These are phyloP conservation scores for Antennarius maculatus DNA, from an alignment of 2,797 vertebrate genomes.

Conservation along the genomic window DNA sequence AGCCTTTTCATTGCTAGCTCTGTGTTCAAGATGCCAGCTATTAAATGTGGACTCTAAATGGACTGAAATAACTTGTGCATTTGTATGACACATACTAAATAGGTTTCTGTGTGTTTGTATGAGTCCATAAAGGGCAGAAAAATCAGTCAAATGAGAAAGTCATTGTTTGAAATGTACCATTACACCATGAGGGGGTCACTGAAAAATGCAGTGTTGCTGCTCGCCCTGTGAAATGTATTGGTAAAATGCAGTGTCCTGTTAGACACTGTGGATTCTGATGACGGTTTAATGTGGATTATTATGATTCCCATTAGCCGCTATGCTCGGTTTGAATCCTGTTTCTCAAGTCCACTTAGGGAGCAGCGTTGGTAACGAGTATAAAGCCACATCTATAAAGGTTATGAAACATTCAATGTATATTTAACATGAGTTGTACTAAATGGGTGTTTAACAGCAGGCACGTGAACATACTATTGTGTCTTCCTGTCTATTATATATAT, in stretches of 20 bases:
- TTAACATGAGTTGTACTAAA: no score
- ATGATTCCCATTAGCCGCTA: slow-evolving; percentile 25
- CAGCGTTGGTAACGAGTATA: not conserved
- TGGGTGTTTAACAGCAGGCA: no score
- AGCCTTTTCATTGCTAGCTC: slow-evolving; percentile 7
- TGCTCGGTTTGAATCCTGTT: slow-evolving; percentile 11
- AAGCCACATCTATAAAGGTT: not conserved
- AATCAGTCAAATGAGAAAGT: slow-evolving; percentile 56
- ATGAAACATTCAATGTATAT: not conserved
- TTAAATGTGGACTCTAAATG: slow-evolving; percentile 26
- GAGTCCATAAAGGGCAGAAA: slow-evolving; percentile 48
- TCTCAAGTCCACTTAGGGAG: not conserved
- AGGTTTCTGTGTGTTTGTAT: slow-evolving; percentile 49
- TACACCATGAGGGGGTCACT: slow-evolving; percentile 58
- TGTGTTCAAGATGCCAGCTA: slow-evolving; percentile 11
- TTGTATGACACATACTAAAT: slow-evolving; percentile 50
- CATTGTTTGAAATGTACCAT: slow-evolving; percentile 47
- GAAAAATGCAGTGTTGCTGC: slow-evolving; percentile 24
- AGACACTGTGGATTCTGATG: slow-evolving; percentile 10
- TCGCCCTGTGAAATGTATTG: slow-evolving; percentile 33
- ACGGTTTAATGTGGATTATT: slow-evolving; percentile 22
- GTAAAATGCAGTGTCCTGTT: slow-evolving; percentile 3
- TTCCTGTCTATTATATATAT: slow-evolving; percentile 34
- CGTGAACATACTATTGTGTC: not conserved
- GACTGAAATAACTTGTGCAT: slow-evolving; percentile 41